Base-by-base conservation (phyloP, 2,797 vertebrate genomes). In the Fundulus diaphanus region DNA sequence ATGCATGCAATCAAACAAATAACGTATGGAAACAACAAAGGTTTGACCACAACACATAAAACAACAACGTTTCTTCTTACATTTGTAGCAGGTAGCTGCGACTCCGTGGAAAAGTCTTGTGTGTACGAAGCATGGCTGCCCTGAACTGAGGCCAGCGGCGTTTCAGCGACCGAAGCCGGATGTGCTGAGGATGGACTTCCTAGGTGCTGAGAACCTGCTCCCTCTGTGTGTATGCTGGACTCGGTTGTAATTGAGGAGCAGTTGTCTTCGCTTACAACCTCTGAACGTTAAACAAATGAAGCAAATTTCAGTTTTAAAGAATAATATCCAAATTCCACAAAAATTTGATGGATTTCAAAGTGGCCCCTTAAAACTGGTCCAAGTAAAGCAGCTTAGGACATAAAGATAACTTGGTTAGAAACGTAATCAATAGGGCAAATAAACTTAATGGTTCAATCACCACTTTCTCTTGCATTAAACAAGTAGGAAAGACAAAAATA, bases 171-270 rank as follows among this genome's bases (percentile, higher is more conserved):
- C 3, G 94, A 95, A 0, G 83, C 86, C 24, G 89, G 69, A 3
- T 86, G 92, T 12, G 90, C 89, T 66, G 85, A 83, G 83, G 93
- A 80, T 48, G 82, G 85, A 48, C 94, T 95, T 85, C 85, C 93
- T 70, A 93, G 54, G 51, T 95, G 94, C 87, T 96, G 95, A 37
- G 94, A 92, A 59, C 91, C 79, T 15, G 91, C 94, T 68, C 85
- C 94, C 87, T 96, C 96, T 70, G 94, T 96, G 82, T 96, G 95
- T 56, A 92, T 88, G 42, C 93, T 96, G 90, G 96, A 96, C 81
- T 92, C 94, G 0, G 95, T 91, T 68, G 92, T 93, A 20, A 78
- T 78, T 1, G 90, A 77, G 15, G 89, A 94, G 68, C 88, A 94
- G 42, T 95, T 94, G 0, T 89, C 94, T 79, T 96, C 96, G 76